Percentiles rank a stretch among this genome's conserved stretches.
Conservation (phyloP, 1,140 invertebrate species). For the Calliopsis andreniformis region DNA sequence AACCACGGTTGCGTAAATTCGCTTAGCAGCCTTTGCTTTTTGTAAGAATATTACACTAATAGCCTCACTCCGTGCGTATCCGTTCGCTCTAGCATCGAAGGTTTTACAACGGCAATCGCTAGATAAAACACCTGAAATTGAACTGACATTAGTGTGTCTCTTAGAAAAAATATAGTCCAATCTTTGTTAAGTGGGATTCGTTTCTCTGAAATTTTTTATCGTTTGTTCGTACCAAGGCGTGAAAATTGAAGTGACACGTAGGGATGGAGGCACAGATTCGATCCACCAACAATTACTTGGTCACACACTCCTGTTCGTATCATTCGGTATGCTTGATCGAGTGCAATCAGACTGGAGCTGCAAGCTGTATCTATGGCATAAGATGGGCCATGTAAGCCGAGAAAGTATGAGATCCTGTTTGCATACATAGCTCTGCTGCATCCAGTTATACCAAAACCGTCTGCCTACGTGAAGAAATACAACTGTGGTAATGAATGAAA, state of each 20-base stretch:
- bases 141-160: background rate
- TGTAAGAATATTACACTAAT: slow-evolving; percentile 91
- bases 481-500: too few relatives aligned
- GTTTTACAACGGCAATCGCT: slow-evolving; percentile 93
- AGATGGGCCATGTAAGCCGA: slow-evolving; percentile 89
- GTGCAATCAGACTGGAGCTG: slow-evolving; percentile 92
- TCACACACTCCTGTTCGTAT: slow-evolving; percentile 91
- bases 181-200: too few relatives aligned
- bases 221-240: slow-evolving; percentile 72
- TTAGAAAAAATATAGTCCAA: too few relatives aligned
- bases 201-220: too few relatives aligned
- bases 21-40: slow-evolving; percentile 88
- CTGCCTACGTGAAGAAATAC: slow-evolving; percentile 63
- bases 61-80: slow-evolving; percentile 90
- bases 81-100: slow-evolving; percentile 92
- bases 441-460: slow-evolving; percentile 80
- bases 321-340: slow-evolving; percentile 91
- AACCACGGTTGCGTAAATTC: slow-evolving; percentile 88
- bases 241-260: slow-evolving; percentile 91
- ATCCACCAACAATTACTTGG: slow-evolving; percentile 92
- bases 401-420: slow-evolving; percentile 91
- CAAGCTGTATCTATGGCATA: slow-evolving; percentile 94
- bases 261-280: slow-evolving; percentile 93
- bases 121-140: slow-evolving; percentile 88
- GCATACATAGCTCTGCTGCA: slow-evolving; percentile 95